Evolutionary conservation across 2,113 vertebrate genomes (phyloP), one percentile per base, ranked within the genome.

Genomic region (Bufo gargarizans): DNA sequence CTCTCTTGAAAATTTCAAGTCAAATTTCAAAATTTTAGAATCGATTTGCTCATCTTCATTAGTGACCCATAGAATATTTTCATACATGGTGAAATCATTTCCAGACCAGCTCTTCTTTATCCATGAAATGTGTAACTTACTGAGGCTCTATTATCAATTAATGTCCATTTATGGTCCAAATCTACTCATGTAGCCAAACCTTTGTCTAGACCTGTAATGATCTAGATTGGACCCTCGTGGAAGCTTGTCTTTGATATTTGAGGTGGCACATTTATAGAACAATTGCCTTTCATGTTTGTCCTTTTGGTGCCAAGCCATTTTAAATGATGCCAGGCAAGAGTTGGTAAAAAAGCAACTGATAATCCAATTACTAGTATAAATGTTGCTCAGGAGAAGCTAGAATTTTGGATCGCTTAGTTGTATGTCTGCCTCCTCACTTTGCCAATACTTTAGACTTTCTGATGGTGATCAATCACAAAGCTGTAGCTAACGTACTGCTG

Each of bases 401-500:
- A 3, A 71, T 47, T 83, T 69, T 4, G 22, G 63, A 69, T 67
- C 63, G 55, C 61, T 82, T 10, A 83, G n/a, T 83, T 83, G 82
- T 6, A 12, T 4, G 20, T 43, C 80, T 49, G 61, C 16, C 82
- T 83, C 22, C 13, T 16, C 9, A 81, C 55, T 50, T 58, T 74
- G 20, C 20, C 65, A 77, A 84, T 84, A 77, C 71, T 67, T 81
- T 7, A 77, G 80, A 67, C 22, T 33, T 33, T 47, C 58, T 74
- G 59, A 53, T 59, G 67, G 71, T 88, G 59, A 88, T 88, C 81
- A 84, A 77, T 84, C 80, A 88, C 59, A 53, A 16, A 43, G 58
- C 45, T 65, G 47, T 43, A 84, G 56, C 58, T 77, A 83, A 45
- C n/a, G 76, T 67, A 65, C 19, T 84, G 58, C 80, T 65, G 80